A percentile compares a stretch with the other conserved stretches of the same genome.
phyloP scores from a whole-genome alignment of 2,888 invertebrate genomes.

The Eledone cirrhosa region DNA sequence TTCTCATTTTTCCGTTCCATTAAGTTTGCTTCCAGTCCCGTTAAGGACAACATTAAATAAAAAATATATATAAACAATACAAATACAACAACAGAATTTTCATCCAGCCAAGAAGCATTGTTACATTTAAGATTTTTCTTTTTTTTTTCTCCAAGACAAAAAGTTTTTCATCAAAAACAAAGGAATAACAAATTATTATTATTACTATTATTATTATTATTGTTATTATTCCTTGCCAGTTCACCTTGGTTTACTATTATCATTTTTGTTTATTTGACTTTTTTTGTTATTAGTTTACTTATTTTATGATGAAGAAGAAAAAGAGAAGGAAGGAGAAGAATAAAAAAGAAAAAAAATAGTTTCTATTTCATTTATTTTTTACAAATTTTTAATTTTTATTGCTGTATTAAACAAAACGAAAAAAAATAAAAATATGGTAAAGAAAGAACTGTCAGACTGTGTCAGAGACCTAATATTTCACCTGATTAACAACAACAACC shows the following conservation, averaged over 20 bases:
- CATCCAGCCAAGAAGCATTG: constrained; percentile 27
- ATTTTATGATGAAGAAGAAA: background rate
- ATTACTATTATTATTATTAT: no score
- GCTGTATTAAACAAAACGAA: background rate
- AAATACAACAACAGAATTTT: background rate
- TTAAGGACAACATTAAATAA: constrained; percentile 3
- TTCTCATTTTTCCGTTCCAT: no score
- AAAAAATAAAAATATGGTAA: background rate
- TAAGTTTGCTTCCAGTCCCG: constrained; percentile 24
- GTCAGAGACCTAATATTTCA: background rate
- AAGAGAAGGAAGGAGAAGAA: no score
- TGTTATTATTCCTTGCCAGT: no score
- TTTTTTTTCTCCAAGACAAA: background rate
- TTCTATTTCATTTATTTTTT: constrained; percentile 11
- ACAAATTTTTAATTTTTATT: background rate
- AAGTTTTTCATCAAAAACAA: no score
- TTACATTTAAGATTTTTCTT: background rate
- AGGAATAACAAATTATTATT: no score
- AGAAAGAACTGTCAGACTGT: no score
- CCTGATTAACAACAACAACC: background rate
- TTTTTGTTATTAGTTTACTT: background rate
- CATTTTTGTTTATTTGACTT: background rate
- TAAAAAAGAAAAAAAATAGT: no score
- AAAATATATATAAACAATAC: no score
- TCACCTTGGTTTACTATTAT: no score